phyloP scores from a whole-genome alignment of 2,888 invertebrate species.

The Hipparchia semele region DNA sequence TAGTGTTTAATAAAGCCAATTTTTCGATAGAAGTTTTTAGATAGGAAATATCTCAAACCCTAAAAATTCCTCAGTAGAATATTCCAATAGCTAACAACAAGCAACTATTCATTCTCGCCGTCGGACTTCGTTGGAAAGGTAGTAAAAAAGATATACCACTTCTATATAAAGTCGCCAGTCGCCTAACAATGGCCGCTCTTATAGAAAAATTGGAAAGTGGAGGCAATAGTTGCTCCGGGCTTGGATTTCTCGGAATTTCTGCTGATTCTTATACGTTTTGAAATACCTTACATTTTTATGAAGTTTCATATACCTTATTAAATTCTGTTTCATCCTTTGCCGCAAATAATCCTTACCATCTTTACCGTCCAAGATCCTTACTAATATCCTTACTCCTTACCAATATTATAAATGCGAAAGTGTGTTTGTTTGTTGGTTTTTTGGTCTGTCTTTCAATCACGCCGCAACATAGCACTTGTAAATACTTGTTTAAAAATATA shows the following conservation, averaged over 20 bases:
- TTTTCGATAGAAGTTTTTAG: too few relatives aligned
- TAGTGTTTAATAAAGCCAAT: too few relatives aligned
- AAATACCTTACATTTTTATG: conserved; percentile 2
- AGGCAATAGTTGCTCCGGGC: conserved; percentile 4
- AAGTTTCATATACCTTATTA: conserved; percentile 10
- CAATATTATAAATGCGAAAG: too few relatives aligned
- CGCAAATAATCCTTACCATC: background rate
- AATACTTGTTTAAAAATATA: too few relatives aligned
- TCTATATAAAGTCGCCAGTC: background rate
- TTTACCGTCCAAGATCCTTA: too few relatives aligned
- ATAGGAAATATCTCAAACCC: too few relatives aligned
- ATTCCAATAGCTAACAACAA: background rate
- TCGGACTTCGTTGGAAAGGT: background rate
- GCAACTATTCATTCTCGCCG: background rate
- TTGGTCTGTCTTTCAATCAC: too few relatives aligned
- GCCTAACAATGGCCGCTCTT: background rate
- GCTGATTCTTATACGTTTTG: conserved; percentile 4
- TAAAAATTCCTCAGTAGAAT: background rate
- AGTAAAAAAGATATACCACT: background rate
- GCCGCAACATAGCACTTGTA: too few relatives aligned
- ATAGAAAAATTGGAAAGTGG: conserved; percentile 10
- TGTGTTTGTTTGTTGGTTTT: too few relatives aligned
- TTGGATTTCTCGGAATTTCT: conserved; percentile 9
- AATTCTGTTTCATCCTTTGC: conserved; percentile 4
- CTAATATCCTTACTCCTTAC: too few relatives aligned